Conservation (phyloP, 2,113 vertebrate species). For the Lipotes vexillifer region DNA sequence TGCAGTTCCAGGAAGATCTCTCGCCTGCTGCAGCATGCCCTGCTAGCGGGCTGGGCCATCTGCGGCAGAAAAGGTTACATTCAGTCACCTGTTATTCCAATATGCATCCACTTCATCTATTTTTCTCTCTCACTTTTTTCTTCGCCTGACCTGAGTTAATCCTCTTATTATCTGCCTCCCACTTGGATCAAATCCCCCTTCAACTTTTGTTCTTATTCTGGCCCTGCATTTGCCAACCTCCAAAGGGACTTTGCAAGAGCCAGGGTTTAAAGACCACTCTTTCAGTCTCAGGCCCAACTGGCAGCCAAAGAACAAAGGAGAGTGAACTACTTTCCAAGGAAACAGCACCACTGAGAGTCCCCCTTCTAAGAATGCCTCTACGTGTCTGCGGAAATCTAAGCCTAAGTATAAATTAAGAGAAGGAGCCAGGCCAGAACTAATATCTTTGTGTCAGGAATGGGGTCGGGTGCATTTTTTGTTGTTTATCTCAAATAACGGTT, state of each 20-base stretch:
- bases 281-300: not conserved
- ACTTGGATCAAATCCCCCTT: slow-evolving; percentile 40
- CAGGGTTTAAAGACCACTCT: not conserved
- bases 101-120: not conserved
- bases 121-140: not conserved
- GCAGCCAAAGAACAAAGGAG: not conserved
- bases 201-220: not conserved
- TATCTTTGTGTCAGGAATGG: not conserved
- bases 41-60: not conserved
- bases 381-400: not conserved
- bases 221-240: not conserved
- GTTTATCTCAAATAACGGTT: not conserved
- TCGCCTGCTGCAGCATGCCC: not conserved
- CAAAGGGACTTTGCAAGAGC: not conserved
- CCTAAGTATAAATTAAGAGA: not conserved
- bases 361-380: not conserved
- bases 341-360: not conserved
- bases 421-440: not conserved
- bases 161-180: slow-evolving; percentile 21
- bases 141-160: not conserved
- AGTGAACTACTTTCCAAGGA: not conserved
- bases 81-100: not conserved
- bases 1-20: not conserved
- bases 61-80: not conserved
- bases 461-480: not conserved